phyloP scores from a whole-genome alignment of 2,113 vertebrate genomes.

The Sylvia atricapilla region DNA sequence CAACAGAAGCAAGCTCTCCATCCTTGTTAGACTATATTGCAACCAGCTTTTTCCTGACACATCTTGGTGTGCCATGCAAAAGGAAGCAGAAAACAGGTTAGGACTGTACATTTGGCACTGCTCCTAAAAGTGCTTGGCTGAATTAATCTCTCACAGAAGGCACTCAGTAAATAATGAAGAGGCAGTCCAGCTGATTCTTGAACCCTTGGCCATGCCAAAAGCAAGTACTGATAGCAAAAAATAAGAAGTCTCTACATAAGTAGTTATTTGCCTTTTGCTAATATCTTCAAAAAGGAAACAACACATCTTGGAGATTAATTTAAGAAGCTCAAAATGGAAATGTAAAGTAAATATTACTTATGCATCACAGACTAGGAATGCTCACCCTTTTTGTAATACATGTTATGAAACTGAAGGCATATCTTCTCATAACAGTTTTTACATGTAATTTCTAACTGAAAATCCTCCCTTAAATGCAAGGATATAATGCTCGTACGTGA shows the following conservation, averaged over 20 bases:
- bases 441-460: not conserved
- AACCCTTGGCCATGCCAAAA: not conserved
- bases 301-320: conserved; percentile 6
- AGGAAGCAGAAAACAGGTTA: not conserved
- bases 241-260: not conserved
- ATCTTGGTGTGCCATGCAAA: not conserved
- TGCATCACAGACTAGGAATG: not conserved
- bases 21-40: not conserved
- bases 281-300: conserved; percentile 29
- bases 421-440: not conserved
- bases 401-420: not conserved
- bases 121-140: not conserved
- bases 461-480: not conserved
- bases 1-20: not conserved
- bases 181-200: not conserved
- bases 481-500: not conserved
- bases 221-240: not conserved
- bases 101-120: not conserved
- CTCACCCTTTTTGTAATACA: not conserved
- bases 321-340: conserved; percentile 22
- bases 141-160: not conserved
- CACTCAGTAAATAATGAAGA: not conserved
- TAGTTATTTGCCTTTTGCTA: not conserved
- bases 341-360: not conserved
- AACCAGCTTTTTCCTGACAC: not conserved